These are phyloP conservation scores for Onychostruthus taczanowskii DNA, from an alignment of 2,113 vertebrate species.

Conservation along the genomic window DNA sequence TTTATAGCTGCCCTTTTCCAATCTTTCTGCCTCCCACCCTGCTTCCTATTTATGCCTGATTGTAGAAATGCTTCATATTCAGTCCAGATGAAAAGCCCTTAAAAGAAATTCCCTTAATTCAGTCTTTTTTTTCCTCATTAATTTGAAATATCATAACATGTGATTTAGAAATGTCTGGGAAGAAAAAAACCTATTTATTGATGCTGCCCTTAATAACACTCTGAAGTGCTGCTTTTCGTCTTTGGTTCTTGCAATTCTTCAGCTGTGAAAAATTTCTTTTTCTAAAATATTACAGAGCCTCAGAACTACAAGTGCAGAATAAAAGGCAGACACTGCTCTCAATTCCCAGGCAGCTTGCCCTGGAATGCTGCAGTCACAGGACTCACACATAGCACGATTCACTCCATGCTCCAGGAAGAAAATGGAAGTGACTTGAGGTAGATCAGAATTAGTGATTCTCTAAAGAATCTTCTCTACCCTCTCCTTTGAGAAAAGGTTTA, in stretches of 20 bases:
- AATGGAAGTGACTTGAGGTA: not conserved
- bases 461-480: not conserved
- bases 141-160: not conserved
- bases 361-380: not conserved
- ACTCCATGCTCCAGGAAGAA: not conserved
- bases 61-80: not conserved
- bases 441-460: not conserved
- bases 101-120: not conserved
- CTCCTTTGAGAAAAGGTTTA: not conserved
- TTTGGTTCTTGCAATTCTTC: not conserved
- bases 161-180: not conserved
- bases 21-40: accelerated
- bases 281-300: not conserved
- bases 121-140: not conserved
- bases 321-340: not conserved
- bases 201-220: not conserved
- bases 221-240: not conserved
- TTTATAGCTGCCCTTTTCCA: not conserved
- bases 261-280: not conserved
- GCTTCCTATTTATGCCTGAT: not conserved
- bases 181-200: not conserved
- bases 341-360: not conserved
- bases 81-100: not conserved
- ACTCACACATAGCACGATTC: not conserved
- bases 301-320: not conserved